Evolutionary conservation across 2,797 vertebrate species (phyloP).

Genomic region (Acanthiza pusilla): DNA sequence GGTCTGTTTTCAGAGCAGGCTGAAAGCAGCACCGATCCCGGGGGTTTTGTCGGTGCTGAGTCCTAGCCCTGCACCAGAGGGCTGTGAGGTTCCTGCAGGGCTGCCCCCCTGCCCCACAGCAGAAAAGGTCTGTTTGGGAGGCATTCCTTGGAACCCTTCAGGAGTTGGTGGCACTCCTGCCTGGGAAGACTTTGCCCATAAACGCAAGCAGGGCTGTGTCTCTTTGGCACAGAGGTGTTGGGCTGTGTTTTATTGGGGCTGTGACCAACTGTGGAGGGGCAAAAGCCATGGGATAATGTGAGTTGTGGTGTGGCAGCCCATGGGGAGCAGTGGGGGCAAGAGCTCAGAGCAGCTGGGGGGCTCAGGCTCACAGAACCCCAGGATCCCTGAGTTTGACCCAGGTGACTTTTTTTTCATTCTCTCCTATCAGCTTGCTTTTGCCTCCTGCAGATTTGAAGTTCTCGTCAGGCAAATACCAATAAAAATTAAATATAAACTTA

Average conservation of each 20-base stretch:
- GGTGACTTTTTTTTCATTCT: neutral
- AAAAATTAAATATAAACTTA: neutral
- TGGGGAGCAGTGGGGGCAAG: fast-evolving
- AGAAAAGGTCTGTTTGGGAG: fast-evolving
- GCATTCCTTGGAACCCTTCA: fast-evolving
- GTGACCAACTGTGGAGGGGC: neutral
- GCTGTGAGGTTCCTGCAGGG: neutral
- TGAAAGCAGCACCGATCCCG: neutral
- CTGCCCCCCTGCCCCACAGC: neutral
- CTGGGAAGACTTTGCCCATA: fast-evolving
- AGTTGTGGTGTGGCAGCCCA: neutral
- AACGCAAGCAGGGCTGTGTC: neutral
- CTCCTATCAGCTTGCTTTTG: neutral
- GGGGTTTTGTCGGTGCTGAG: fast-evolving
- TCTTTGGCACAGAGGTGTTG: fast-evolving
- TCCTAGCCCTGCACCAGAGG: neutral
- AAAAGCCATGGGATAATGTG: fast-evolving
- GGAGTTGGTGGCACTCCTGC: fast-evolving
- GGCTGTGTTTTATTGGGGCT: neutral
- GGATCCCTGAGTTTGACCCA: fast-evolving
- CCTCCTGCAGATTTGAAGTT: neutral
- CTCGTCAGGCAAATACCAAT: neutral
- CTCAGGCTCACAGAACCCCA: neutral
- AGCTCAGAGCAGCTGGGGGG: neutral
- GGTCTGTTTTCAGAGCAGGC: neutral